Conservation (phyloP, 2,113 vertebrate genomes). For the Cephalopterus ornatus region DNA sequence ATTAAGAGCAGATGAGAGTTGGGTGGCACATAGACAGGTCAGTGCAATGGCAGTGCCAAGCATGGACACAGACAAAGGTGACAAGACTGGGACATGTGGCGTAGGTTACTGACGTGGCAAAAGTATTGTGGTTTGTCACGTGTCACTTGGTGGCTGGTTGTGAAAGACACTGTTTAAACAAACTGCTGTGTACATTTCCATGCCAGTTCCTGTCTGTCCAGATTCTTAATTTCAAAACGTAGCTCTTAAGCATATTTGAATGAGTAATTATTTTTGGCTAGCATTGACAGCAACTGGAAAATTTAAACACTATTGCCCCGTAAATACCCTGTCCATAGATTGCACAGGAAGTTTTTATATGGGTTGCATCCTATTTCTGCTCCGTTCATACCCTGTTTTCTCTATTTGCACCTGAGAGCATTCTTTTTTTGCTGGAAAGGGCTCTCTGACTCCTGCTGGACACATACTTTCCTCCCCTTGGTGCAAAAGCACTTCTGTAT, state of each 20-base stretch:
- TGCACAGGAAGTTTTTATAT: not conserved
- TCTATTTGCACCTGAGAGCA: not conserved
- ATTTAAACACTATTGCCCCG: not conserved
- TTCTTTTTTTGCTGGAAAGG: not conserved
- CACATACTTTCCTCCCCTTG: rapidly evolving
- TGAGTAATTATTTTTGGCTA: conserved; percentile 41
- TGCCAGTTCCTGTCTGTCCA: conserved; percentile 10
- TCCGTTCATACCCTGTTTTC: not conserved
- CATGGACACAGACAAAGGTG: not conserved
- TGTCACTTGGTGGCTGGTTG: not conserved
- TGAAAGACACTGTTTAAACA: conserved; percentile 50
- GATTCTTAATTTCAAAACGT: conserved; percentile 39
- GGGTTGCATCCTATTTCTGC: not conserved
- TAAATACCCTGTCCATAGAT: not conserved
- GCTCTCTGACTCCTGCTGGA: not conserved
- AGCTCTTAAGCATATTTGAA: not conserved
- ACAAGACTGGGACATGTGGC: not conserved
- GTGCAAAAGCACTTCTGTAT: not conserved
- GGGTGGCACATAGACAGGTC: not conserved
- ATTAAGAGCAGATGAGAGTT: not conserved
- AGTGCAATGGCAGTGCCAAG: rapidly evolving
- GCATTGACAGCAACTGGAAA: not conserved
- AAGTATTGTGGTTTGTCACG: not conserved
- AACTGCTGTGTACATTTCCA: conserved; percentile 37
- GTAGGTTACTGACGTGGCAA: not conserved